These are phyloP conservation scores for Tarsius wallacei DNA, from an alignment of 2,797 vertebrate genomes.

Conservation along the genomic window DNA sequence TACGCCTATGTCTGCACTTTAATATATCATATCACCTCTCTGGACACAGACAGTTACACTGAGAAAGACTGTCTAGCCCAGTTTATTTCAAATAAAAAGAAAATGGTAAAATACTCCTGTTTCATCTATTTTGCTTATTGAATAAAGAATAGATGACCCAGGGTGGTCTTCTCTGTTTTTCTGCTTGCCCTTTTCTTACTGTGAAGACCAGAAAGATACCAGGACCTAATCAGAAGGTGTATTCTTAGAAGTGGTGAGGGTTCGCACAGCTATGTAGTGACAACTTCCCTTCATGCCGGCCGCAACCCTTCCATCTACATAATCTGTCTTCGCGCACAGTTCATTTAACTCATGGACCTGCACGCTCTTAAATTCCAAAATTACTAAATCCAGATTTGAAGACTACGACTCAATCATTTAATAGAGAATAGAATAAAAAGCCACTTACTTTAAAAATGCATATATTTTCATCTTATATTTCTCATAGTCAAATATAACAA, in stretches of 20 bases:
- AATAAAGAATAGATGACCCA: constrained; percentile 2
- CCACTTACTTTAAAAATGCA: constrained; percentile 68
- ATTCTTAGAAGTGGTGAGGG: not conserved
- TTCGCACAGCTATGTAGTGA: not conserved
- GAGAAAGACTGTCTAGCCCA: not conserved
- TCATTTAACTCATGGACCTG: not conserved
- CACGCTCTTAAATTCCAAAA: not conserved
- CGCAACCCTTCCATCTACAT: not conserved
- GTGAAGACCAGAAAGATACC: not conserved
- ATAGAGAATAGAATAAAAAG: constrained; percentile 55
- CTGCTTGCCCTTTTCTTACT: constrained; percentile 8
- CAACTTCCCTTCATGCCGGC: not conserved
- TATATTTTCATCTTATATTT: constrained; percentile 77
- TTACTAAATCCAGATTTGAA: constrained; percentile 33
- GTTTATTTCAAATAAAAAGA: constrained; percentile 55
- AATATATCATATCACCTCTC: not conserved
- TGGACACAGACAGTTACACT: not conserved
- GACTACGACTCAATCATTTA: constrained; percentile 57
- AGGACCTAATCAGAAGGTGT: not conserved
- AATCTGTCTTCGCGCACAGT: not conserved
- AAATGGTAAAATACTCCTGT: constrained; percentile 16
- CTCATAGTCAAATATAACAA: constrained; percentile 70
- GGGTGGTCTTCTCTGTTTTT: constrained; percentile 6
- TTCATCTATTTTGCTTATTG: constrained; percentile 57
- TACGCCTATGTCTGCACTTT: not conserved